phyloP scores from a whole-genome alignment of 2,888 invertebrate genomes.

The Unio pictorum region DNA sequence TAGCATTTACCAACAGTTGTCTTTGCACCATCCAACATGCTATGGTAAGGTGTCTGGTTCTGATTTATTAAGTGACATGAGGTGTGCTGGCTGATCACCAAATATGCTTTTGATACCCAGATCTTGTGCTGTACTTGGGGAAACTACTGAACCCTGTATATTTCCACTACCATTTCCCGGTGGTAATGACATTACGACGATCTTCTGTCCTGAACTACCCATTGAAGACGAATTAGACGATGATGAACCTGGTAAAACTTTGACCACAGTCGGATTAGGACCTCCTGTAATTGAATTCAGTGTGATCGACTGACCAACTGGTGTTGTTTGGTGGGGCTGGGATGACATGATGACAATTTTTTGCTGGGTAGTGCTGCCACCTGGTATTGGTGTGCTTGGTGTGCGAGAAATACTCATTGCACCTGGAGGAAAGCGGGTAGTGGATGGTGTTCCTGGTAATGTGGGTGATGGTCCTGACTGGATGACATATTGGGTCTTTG shows the following conservation, averaged over 20 bases:
- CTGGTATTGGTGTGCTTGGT: constrained; percentile 36
- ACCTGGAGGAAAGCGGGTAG: constrained; percentile 23
- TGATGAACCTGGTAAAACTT: constrained; percentile 34
- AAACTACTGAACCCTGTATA: constrained; percentile 5
- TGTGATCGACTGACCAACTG: constrained; percentile 27
- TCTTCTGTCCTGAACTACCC: constrained; percentile 37
- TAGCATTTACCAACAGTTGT: no score
- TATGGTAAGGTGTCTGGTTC: no score
- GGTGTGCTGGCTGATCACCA: constrained; percentile 27
- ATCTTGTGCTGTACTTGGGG: constrained; percentile 24
- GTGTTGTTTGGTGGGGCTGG: constrained; percentile 43
- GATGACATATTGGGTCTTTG: constrained; percentile 53
- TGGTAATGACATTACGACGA: constrained; percentile 55
- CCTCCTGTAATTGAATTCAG: constrained; percentile 22
- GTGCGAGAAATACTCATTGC: constrained; percentile 20
- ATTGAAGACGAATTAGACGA: constrained; percentile 16
- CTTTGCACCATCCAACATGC: no score
- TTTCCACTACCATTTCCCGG: constrained; percentile 21
- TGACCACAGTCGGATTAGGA: constrained; percentile 48
- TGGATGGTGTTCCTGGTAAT: constrained; percentile 38
- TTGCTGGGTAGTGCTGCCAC: constrained; percentile 37
- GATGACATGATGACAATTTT: constrained; percentile 65
- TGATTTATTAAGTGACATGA: constrained; percentile 11
- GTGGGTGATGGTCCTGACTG: constrained; percentile 36
- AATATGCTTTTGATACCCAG: constrained; percentile 58